A percentile compares a stretch with the other conserved stretches of the same genome.
phyloP scores from a whole-genome alignment of 1,140 invertebrate genomes.

The Solenopsis invicta region DNA sequence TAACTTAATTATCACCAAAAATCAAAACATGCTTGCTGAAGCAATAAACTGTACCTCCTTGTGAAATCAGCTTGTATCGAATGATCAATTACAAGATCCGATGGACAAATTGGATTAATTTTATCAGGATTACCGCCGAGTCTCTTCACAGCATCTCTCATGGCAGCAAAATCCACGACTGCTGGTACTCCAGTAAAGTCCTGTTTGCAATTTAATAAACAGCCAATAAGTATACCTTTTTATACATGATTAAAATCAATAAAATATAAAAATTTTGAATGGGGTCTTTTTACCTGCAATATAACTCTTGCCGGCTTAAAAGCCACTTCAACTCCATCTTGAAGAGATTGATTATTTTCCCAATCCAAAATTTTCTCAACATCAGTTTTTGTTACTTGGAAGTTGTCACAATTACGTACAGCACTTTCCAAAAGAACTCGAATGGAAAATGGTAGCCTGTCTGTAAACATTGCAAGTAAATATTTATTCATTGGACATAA shows the following conservation, averaged over 20 bases:
- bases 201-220: slow-evolving; percentile 85
- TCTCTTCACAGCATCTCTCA: slow-evolving; percentile 97
- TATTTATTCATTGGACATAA: not conserved
- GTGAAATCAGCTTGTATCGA: slow-evolving; percentile 98
- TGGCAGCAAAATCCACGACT: slow-evolving; percentile 99
- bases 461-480: slow-evolving; percentile 83
- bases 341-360: slow-evolving; percentile 91
- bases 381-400: slow-evolving; percentile 95
- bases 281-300: slow-evolving; percentile 90
- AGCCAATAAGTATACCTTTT: slow-evolving; percentile 8
- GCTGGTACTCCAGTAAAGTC: slow-evolving; percentile 99
- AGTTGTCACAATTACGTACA: slow-evolving; percentile 98
- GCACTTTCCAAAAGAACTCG: slow-evolving; percentile 97
- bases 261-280: slow-evolving; percentile 6
- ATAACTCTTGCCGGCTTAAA: slow-evolving; percentile 98
- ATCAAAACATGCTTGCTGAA: slow-evolving; percentile 3
- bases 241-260: not conserved
- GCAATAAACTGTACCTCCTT: slow-evolving; percentile 89
- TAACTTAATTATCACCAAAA: slow-evolving; percentile 1
- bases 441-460: slow-evolving; percentile 96
- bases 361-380: slow-evolving; percentile 97
- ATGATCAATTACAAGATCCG: slow-evolving; percentile 99
- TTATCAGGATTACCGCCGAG: slow-evolving; percentile 96
- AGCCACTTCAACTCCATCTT: slow-evolving; percentile 95
- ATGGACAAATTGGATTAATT: slow-evolving; percentile 99